Evolutionary conservation across 2,113 vertebrate genomes (phyloP), one percentile per base, ranked within the genome.

Genomic region (Cyanocitta stelleri): DNA sequence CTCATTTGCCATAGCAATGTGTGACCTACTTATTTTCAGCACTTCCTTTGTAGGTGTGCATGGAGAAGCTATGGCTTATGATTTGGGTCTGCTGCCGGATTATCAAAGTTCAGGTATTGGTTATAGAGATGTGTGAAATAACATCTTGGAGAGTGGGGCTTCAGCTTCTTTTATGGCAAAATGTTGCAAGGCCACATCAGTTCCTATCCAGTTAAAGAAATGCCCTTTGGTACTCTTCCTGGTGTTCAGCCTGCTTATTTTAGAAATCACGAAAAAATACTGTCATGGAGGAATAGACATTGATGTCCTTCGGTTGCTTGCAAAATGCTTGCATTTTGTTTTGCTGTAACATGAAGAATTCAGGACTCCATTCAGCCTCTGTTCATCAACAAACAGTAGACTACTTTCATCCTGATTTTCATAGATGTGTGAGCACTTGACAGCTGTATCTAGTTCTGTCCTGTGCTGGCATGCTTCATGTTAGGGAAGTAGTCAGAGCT

Each of bases 381-480:
- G 9, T 68, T 95, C 33, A 23, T 85, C n/a, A 73, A 23, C 46
- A 83, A 43, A 23, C 11, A 20, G 6, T 32, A 16, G 19, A 10
- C 26, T 58, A 5, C 11, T 59, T 83, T 79, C 46, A 54, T 49
- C 46, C 37, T 49, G 37, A 54, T 80, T 80, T 85, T 87, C 52
- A 22, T 14, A 55, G 19, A 30, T 67, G 56, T 75, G 30, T 30
- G 43, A 71, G 33, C 33, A 48, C 17, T 15, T 82, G n/a, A 56
- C 30, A 49, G 30, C 43, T 13, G 1, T 69, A 46, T 13, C 11
- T 54, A 8, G 18, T 72, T 80, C 19, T 82, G 52, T 81, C 39
- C 17, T 82, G 55, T 46, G 33, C 75, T 83, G 24, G 15, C 11
- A 8, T 1, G 1, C 20, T 55, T 3, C 8, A 0, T 13, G 9